Evolutionary conservation across 2,113 vertebrate genomes (phyloP).

Genomic region (Gracilinanus agilis): DNA sequence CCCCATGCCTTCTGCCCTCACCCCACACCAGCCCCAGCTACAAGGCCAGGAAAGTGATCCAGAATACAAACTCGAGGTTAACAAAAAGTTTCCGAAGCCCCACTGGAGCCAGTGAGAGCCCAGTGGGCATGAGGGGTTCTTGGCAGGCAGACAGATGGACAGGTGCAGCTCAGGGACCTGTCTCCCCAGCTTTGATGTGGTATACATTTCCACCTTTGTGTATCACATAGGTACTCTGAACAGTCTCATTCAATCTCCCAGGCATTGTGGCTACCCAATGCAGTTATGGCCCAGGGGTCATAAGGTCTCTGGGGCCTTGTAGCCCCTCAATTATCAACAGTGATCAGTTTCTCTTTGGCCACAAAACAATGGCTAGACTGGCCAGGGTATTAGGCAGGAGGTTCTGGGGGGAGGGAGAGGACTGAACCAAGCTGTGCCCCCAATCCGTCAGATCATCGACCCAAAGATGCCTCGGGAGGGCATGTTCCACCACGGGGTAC

Average conservation of each 20-base stretch:
- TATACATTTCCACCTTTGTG: constrained; percentile 6
- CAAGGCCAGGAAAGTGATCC: constrained; percentile 1
- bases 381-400: constrained; percentile 7
- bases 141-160: constrained; percentile 16
- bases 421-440: constrained; percentile 50
- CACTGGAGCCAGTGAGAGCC: constrained; percentile 18
- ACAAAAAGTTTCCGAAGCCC: background rate
- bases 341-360: constrained; percentile 1
- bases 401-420: background rate
- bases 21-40: background rate
- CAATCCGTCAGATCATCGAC: constrained; percentile 93
- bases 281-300: background rate
- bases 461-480: constrained; percentile 99
- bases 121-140: constrained; percentile 30
- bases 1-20: background rate
- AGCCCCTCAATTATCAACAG: background rate
- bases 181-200: constrained; percentile 1
- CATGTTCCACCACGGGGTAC: constrained; percentile 97
- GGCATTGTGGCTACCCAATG: background rate
- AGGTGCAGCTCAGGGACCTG: constrained; percentile 4
- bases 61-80: constrained; percentile 7
- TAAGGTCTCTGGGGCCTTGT: background rate
- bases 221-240: background rate
- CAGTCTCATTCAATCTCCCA: constrained; percentile 4
- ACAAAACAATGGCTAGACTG: constrained; percentile 5